phyloP scores from a whole-genome alignment of 2,888 invertebrate species.

The Volucella bombylans region DNA sequence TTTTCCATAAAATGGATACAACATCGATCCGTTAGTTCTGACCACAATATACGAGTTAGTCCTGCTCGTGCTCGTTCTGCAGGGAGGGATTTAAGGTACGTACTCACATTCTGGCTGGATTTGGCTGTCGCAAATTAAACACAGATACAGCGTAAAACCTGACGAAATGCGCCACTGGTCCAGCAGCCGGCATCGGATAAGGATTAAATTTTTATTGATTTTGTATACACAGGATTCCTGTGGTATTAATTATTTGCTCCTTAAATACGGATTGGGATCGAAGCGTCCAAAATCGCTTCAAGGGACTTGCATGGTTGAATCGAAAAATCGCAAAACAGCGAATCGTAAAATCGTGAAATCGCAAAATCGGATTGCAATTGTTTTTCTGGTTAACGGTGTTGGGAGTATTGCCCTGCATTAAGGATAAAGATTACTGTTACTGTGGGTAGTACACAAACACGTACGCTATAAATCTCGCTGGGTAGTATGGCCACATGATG shows the following conservation, averaged over 20 bases:
- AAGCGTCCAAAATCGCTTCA: neutral
- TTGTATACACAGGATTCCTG: conserved; percentile 8
- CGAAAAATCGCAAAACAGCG: neutral
- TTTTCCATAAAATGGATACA: conserved; percentile 4
- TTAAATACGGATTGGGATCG: neutral
- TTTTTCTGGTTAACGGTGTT: conserved; percentile 4
- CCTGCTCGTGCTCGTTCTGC: no score
- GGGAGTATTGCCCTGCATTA: conserved; percentile 12
- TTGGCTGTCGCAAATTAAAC: neutral
- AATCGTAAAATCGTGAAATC: neutral
- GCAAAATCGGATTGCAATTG: conserved; percentile 11
- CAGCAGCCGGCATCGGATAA: neutral
- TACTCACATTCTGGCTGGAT: neutral
- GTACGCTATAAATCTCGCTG: no score
- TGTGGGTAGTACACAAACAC: neutral
- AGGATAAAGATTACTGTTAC: conserved; percentile 16
- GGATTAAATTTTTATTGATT: conserved; percentile 29
- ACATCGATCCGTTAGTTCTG: neutral
- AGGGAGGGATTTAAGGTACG: no score
- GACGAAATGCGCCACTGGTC: neutral
- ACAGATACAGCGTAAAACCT: neutral
- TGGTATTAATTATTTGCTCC: conserved; percentile 32
- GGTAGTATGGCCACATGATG: no score
- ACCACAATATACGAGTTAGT: neutral
- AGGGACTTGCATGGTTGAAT: neutral